phyloP scores from a whole-genome alignment of 2,797 vertebrate genomes.

The Octomys mimax region DNA sequence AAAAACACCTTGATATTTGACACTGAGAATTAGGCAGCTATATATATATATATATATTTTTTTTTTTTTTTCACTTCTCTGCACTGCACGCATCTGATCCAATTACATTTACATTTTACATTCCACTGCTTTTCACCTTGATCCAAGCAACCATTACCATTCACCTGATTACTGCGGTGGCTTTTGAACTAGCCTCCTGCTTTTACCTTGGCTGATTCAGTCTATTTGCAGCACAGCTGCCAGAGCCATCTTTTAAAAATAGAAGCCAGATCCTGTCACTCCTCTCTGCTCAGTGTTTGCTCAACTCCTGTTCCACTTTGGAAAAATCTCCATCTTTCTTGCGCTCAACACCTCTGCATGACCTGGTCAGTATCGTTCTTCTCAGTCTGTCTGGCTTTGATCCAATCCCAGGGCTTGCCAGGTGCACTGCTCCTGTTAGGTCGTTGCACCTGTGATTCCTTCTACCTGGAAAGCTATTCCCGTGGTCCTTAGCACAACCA shows the following conservation, averaged over 20 bases:
- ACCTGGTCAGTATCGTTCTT: not conserved
- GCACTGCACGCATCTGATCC: not conserved
- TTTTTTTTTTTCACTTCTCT: not conserved
- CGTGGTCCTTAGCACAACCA: not conserved
- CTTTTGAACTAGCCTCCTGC: not conserved
- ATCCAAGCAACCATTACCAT: not conserved
- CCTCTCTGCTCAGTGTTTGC: not conserved
- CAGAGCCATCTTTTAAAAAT: not conserved
- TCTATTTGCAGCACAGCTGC: not conserved
- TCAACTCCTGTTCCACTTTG: not conserved
- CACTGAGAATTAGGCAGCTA: constrained; percentile 18
- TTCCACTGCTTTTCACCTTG: not conserved
- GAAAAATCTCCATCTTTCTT: constrained; percentile 15
- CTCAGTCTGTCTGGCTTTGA: not conserved
- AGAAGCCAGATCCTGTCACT: not conserved
- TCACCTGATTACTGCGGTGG: not conserved
- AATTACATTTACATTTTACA: not conserved
- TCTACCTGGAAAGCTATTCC: not conserved
- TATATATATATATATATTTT: not conserved
- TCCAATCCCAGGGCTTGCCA: not conserved
- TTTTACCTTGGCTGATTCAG: not conserved
- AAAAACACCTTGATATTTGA: constrained; percentile 62
- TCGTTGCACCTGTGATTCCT: not conserved
- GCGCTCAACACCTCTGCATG: not conserved
- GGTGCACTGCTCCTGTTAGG: not conserved